Base-by-base conservation (phyloP, 2,113 vertebrate genomes). In the Mohoua ochrocephala region DNA sequence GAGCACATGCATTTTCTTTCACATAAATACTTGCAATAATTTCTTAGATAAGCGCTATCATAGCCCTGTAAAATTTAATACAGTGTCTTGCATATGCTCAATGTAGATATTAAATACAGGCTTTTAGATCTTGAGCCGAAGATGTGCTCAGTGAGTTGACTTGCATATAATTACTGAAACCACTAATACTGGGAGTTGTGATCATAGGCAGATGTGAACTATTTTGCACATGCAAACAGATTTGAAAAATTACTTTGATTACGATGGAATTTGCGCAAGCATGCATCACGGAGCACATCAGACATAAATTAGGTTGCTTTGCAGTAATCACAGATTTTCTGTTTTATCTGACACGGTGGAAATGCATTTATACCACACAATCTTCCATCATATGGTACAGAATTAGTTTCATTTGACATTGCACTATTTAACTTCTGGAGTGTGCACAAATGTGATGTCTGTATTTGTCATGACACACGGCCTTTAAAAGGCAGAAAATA, bases 221-320 rank as follows among this genome's bases (percentile, higher is more conserved):
- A 52, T 77, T 93, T 96, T 69, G 87, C 47, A 19, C 33, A 41
- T 35, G 11, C 10, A 77, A 82, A 80, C 0, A 0, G 16, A 65
- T 90, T 77, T 83, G 59, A 93, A 89, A 94, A 74, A 67, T 73
- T 54, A n/a, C 27, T 87, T 88, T 44, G 63, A 86, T 87, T 94
- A 56, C 27, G 63, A 41, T 85, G 50, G 63, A 94, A 88, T 83
- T 93, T 85, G 42, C 0, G 0, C 30, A 86, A 74, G 13, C 26
- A 9, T 54, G 63, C 3, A 0, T 90, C 85, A 84, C 0, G 0
- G 54, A 89, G 24, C 78, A 37, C 50, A 67, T 67, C 21, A 47
- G 54, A 35, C 67, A 63, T 85, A 89, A 95, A 94, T 85, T 28
- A 91, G 13, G 18, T 45, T 88, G 37, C 47, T 84, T 90, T 70